Conservation (phyloP, 2,888 invertebrate genomes). For the Acronicta psi region DNA sequence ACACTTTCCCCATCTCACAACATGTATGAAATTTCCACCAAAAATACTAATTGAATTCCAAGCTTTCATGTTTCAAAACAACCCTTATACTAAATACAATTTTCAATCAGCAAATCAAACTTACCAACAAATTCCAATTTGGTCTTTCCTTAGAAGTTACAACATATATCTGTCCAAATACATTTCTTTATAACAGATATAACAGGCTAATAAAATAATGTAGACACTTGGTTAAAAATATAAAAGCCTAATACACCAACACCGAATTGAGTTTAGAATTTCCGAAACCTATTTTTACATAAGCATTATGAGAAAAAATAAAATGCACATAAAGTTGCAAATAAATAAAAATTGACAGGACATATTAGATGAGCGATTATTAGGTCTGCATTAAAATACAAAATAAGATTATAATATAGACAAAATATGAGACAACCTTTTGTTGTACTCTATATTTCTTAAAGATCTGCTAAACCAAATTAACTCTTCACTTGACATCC, state of each 20-base stretch:
- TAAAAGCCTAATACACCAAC: constrained; percentile 37
- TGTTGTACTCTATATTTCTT: constrained; percentile 35
- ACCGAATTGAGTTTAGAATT: background rate
- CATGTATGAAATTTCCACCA: constrained; percentile 48
- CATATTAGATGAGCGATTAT: constrained; percentile 23
- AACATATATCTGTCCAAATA: constrained; percentile 37
- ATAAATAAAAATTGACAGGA: constrained; percentile 45
- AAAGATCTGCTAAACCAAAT: constrained; percentile 66
- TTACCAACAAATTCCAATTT: constrained; percentile 35
- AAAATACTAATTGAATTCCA: constrained; percentile 45
- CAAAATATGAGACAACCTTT: constrained; percentile 27
- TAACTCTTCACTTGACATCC: constrained; percentile 88
- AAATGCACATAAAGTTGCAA: constrained; percentile 6
- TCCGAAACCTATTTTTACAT: background rate
- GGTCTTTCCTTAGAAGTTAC: constrained; percentile 31
- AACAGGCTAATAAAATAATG: constrained; percentile 59
- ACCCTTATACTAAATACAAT: constrained; percentile 49
- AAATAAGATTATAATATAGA: constrained; percentile 27
- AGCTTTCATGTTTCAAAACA: constrained; percentile 48
- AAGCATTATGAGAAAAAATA: too few relatives aligned
- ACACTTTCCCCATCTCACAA: constrained; percentile 49
- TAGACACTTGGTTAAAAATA: constrained; percentile 8
- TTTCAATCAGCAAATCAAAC: constrained; percentile 48
- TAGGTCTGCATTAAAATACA: constrained; percentile 10
- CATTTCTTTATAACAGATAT: constrained; percentile 20